Evolutionary conservation across 2,888 invertebrate genomes (phyloP), one percentile per base, ranked within the genome.

Genomic region (Chorisops tibialis): DNA sequence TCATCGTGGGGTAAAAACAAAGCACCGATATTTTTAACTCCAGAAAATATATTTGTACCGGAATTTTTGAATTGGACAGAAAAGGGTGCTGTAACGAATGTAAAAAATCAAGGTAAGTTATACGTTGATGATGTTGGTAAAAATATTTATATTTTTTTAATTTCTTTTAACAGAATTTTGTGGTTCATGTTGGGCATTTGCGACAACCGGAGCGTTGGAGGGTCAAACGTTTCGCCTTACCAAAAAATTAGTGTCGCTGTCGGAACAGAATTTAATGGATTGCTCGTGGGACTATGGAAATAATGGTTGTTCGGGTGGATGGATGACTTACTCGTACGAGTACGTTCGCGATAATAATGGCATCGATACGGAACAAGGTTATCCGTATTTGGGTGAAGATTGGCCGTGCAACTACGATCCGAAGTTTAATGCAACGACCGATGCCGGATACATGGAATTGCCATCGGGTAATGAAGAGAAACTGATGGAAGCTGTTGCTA

Each of bases 261-360:
- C 91, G 68, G 93, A 93, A 79, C 92, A 93, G 80, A 92, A 93
- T 78, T 80, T 93, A 64, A 81, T 93, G 63, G 93, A 93, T 79
- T 93, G 93, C 75, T 90, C 91, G 2, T 70, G 74, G 0, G 79
- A 83, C 66, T 92, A 87, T 74, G 91, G 89, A 30, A 92, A 93
- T 79, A 84, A 89, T 71, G 93, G 93, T 54, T 93, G 93, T 79
- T 84, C 87, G 69, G 92, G 93, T 38, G 93, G 92, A 59, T 79
- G 80, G 70, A 81, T 80, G 80, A 88, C 90, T 79, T 82, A 86
- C 73, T 89, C 91, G 62, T 91, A 90, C 81, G 79, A 83, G 70
- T 91, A 90, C 75, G 82, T 91, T 70, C 85, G 83, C 74, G 84
- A 85, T 65, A 91, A 91, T 75, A 80, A 80, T 61, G 94, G 94